These are phyloP conservation scores for Drosophila subsilvestris DNA, from an alignment of 2,888 invertebrate species.

Conservation along the genomic window DNA sequence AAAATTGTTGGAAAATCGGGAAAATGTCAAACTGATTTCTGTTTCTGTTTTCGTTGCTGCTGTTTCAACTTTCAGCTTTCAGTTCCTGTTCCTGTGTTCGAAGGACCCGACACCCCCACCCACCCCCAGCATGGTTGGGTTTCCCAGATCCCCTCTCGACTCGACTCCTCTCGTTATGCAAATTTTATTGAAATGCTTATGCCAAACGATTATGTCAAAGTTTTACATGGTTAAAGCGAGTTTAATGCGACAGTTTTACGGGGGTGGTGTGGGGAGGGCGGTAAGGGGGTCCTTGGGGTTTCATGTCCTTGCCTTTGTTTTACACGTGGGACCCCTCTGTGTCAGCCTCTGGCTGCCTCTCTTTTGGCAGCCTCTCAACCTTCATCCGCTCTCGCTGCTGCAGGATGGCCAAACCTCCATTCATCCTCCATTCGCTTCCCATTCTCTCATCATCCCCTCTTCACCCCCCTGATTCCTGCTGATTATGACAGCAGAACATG, in stretches of 20 bases:
- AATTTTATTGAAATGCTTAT: constrained; percentile 73
- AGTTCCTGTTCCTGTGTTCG: background rate
- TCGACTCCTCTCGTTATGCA: constrained; percentile 57
- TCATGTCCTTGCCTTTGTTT: constrained; percentile 38
- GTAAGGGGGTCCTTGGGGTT: background rate
- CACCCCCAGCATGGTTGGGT: background rate
- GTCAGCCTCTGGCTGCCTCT: constrained; percentile 7
- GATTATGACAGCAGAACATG: constrained; percentile 67
- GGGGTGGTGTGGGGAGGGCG: background rate
- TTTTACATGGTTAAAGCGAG: constrained; percentile 63
- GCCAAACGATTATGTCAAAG: constrained; percentile 72
- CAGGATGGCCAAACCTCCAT: background rate
- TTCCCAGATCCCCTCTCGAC: no score
- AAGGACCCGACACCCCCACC: no score
- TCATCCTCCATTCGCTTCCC: constrained; percentile 3
- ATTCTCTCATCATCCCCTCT: background rate
- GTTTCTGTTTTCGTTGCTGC: constrained; percentile 1
- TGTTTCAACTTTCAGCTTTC: background rate
- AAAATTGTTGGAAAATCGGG: constrained; percentile 1
- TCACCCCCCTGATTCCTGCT: constrained; percentile 52
- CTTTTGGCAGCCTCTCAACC: constrained; percentile 9
- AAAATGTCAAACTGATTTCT: background rate
- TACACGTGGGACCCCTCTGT: constrained; percentile 56
- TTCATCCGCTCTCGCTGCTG: background rate
- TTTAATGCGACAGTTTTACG: constrained; percentile 60